Percentiles rank a stretch among this genome's conserved stretches.
Conservation (phyloP, 2,888 invertebrate species). For the Steinernema hermaphroditum region DNA sequence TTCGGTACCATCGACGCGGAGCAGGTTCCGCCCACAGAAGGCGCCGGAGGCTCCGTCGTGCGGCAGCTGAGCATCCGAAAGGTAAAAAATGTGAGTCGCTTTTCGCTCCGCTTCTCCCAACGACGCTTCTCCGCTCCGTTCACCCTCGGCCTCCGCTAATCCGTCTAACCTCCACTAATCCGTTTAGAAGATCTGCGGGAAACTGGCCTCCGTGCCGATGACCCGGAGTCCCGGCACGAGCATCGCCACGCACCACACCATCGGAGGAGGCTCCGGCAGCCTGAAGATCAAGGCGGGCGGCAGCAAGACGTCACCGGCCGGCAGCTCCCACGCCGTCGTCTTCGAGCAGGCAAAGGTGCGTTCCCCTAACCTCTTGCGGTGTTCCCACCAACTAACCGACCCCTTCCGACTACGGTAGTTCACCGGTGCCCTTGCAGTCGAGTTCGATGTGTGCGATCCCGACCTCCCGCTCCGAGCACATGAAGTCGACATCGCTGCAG, state of each 20-base stretch:
- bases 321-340: neutral
- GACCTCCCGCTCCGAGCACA: conserved; percentile 41
- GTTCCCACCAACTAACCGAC: neutral
- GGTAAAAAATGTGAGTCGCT: conserved; percentile 34
- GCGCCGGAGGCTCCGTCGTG: conserved; percentile 1
- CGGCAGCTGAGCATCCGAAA: conserved; percentile 47
- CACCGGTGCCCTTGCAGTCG: conserved; percentile 44
- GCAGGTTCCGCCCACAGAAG: neutral
- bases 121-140: conserved; percentile 37
- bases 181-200: conserved; percentile 13
- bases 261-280: neutral
- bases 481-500: conserved; percentile 63
- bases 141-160: conserved; percentile 40
- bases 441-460: conserved; percentile 58
- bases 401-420: neutral
- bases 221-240: neutral
- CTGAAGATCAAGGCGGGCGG: neutral
- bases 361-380: neutral
- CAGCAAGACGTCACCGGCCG: neutral
- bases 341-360: conserved; percentile 24
- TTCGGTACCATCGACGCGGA: neutral
- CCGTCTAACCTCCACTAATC: neutral
- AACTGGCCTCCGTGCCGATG: neutral
- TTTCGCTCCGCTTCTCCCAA: conserved; percentile 6
- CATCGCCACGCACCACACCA: conserved; percentile 1